Percentiles rank a stretch among this genome's conserved stretches.
Evolutionary conservation across 2,113 vertebrate genomes (phyloP).

Genomic region (Sakesphorus luctuosus): DNA sequence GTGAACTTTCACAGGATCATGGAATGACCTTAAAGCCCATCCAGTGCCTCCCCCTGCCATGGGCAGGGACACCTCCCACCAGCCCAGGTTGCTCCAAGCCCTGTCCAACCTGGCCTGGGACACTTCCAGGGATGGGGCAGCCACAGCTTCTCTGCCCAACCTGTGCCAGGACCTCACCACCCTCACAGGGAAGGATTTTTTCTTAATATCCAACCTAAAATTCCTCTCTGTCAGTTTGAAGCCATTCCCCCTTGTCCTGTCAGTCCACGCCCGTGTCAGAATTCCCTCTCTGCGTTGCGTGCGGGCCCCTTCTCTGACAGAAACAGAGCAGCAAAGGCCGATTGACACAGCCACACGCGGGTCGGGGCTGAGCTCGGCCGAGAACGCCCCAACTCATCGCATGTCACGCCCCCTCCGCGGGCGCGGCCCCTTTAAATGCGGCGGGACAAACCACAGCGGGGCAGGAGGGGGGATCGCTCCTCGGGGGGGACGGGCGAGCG

Average conservation of each 20-base stretch:
- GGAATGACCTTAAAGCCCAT: neutral
- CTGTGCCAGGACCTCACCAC: neutral
- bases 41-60: neutral
- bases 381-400: neutral
- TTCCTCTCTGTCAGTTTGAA: neutral
- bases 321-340: no score
- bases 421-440: neutral
- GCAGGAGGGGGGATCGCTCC: accelerated
- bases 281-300: accelerated
- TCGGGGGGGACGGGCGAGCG: no score
- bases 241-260: neutral
- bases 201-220: no score
- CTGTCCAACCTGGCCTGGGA: neutral
- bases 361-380: neutral
- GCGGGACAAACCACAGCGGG: neutral
- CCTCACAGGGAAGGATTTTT: no score
- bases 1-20: no score
- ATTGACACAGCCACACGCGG: no score
- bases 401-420: accelerated
- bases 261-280: neutral
- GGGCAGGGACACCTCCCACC: neutral
- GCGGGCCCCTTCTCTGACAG: neutral
- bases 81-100: neutral
- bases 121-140: neutral
- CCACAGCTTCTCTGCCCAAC: neutral